Evolutionary conservation across 1,140 invertebrate species (phyloP).

Genomic region (Drosophila repletoides): DNA sequence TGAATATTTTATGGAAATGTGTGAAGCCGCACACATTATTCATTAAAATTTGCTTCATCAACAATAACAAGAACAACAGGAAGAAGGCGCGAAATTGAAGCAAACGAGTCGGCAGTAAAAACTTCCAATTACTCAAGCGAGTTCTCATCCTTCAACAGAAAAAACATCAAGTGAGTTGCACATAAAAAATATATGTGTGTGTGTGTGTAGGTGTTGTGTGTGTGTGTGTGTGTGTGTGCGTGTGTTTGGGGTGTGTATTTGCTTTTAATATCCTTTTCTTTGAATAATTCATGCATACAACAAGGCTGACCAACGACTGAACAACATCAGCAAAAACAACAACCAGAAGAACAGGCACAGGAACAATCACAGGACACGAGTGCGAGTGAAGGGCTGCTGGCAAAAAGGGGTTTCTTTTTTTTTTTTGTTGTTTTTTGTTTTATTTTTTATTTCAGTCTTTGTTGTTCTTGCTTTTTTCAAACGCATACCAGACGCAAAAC

Average conservation of each 20-base stretch:
- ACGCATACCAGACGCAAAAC: conserved; percentile 67
- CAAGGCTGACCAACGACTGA: conserved; percentile 50
- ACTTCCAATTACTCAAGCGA: conserved; percentile 76
- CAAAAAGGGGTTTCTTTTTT: conserved; percentile 33
- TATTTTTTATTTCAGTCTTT: conserved; percentile 1
- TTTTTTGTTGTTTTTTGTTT: conserved; percentile 9
- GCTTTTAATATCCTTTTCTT: conserved; percentile 78
- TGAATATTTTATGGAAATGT: conserved; percentile 71
- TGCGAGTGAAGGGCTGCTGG: conserved; percentile 41
- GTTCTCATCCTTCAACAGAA: conserved; percentile 30
- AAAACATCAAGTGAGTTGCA: conserved; percentile 24
- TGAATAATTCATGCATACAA: conserved; percentile 71
- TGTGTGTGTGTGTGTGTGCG: conserved; percentile 13
- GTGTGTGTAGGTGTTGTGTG: not conserved
- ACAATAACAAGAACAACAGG: conserved; percentile 32
- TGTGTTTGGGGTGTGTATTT: conserved; percentile 49
- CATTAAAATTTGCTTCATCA: conserved; percentile 77
- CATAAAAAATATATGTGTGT: conserved; percentile 20
- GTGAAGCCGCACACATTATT: conserved; percentile 78
- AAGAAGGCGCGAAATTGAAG: conserved; percentile 59
- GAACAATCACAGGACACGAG: conserved; percentile 52
- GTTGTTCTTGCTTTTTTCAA: conserved; percentile 28
- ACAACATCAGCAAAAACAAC: conserved; percentile 53
- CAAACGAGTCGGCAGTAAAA: conserved; percentile 78
- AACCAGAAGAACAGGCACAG: no score